Conservation (phyloP, 2,797 vertebrate genomes). For the Cryptoprocta ferox region DNA sequence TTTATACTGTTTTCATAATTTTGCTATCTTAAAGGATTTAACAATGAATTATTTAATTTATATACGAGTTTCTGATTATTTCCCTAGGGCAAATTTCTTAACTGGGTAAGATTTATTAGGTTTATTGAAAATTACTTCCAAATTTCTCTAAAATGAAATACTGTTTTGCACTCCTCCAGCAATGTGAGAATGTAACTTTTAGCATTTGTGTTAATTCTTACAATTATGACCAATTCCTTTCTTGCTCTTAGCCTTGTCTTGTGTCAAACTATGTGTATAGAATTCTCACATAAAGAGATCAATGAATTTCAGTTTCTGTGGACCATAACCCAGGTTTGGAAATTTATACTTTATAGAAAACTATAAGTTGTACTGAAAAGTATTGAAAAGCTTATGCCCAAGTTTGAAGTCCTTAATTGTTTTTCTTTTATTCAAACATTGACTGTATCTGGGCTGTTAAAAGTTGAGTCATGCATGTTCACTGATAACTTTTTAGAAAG, state of each 20-base stretch:
- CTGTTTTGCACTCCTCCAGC: not conserved
- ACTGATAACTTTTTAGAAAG: not conserved
- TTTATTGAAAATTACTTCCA: constrained; percentile 40
- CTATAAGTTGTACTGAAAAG: not conserved
- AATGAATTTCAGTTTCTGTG: not conserved
- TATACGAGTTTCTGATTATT: constrained; percentile 8
- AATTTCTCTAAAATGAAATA: constrained; percentile 12
- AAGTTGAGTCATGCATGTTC: constrained; percentile 24
- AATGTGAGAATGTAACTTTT: not conserved
- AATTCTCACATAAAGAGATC: not conserved
- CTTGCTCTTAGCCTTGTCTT: not conserved
- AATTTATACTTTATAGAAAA: not conserved
- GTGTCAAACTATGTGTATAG: not conserved
- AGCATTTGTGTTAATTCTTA: not conserved
- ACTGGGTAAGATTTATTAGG: not conserved
- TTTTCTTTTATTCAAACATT: constrained; percentile 49
- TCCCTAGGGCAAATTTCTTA: not conserved
- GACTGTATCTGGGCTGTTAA: not conserved
- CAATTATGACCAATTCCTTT: not conserved
- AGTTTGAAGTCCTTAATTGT: constrained; percentile 17
- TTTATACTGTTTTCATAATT: not conserved
- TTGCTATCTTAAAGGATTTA: not conserved
- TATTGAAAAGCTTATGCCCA: not conserved
- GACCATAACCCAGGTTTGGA: not conserved
- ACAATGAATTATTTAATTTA: not conserved